Percentiles rank a stretch among this genome's conserved stretches.
These are phyloP conservation scores for Caenorhabditis sp. DNA, from an alignment of 2,888 invertebrate species.

Conservation along the genomic window DNA sequence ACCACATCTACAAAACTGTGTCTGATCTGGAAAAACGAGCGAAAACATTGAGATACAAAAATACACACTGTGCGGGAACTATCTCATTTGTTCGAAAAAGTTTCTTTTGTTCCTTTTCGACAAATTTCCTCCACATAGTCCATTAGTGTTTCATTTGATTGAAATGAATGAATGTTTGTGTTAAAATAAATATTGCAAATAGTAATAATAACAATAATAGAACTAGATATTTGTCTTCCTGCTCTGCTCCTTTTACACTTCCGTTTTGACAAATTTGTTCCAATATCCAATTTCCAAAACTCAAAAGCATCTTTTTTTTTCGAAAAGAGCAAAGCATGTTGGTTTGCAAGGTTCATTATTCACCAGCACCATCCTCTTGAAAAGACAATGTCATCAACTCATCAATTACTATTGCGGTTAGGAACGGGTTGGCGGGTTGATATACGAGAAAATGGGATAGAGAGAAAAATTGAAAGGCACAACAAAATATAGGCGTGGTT, in stretches of 20 bases:
- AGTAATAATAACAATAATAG: not conserved
- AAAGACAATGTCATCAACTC: slow-evolving; percentile 2
- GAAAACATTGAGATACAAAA: too few relatives aligned
- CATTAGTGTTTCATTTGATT: not conserved
- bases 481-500: too few relatives aligned
- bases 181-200: not conserved
- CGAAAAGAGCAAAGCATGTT: not conserved
- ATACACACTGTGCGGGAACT: too few relatives aligned
- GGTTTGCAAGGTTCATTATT: not conserved
- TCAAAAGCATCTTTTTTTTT: not conserved
- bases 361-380: not conserved
- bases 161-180: not conserved
- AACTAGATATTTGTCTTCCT: not conserved
- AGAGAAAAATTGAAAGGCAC: not conserved
- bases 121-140: not conserved
- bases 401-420: slow-evolving; percentile 1
- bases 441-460: not conserved
- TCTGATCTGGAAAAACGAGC: too few relatives aligned
- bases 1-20: too few relatives aligned
- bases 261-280: not conserved
- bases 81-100: too few relatives aligned
- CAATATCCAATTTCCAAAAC: not conserved
- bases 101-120: too few relatives aligned
- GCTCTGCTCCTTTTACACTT: not conserved
- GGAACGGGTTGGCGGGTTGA: not conserved